Conservation (phyloP, 2,113 vertebrate genomes). For the Ardeotis arabs region DNA sequence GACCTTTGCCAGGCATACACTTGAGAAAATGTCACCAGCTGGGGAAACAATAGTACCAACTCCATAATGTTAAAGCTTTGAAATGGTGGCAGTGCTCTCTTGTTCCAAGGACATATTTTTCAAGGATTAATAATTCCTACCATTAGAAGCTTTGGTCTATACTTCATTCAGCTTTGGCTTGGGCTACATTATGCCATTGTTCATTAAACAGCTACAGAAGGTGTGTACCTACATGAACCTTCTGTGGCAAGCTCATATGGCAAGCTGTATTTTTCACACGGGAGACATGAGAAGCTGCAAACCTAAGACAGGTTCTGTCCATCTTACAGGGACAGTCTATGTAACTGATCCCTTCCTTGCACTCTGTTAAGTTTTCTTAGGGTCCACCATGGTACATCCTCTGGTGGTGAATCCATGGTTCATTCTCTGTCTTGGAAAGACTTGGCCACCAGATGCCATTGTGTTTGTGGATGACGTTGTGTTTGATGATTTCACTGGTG, state of each 20-base stretch:
- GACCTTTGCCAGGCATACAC: background rate
- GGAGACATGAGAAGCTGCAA: background rate
- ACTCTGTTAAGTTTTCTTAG: background rate
- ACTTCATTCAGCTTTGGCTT: background rate
- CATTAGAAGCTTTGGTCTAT: background rate
- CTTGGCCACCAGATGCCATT: rapidly evolving
- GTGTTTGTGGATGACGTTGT: background rate
- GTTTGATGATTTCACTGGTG: background rate
- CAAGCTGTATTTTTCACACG: background rate
- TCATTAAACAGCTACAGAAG: background rate
- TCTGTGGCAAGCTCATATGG: background rate
- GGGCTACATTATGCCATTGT: background rate
- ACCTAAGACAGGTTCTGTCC: background rate
- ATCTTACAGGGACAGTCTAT: background rate
- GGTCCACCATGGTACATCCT: background rate
- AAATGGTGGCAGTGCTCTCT: background rate
- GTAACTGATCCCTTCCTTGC: background rate
- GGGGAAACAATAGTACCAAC: background rate
- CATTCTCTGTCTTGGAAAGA: background rate
- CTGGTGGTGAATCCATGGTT: background rate
- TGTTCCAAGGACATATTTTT: background rate
- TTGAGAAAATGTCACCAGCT: background rate
- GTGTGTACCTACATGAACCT: background rate
- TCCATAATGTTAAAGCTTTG: background rate
- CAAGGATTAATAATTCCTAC: background rate